Base-by-base conservation (phyloP, 2,888 invertebrate species). In the Amphipoea lucens region DNA sequence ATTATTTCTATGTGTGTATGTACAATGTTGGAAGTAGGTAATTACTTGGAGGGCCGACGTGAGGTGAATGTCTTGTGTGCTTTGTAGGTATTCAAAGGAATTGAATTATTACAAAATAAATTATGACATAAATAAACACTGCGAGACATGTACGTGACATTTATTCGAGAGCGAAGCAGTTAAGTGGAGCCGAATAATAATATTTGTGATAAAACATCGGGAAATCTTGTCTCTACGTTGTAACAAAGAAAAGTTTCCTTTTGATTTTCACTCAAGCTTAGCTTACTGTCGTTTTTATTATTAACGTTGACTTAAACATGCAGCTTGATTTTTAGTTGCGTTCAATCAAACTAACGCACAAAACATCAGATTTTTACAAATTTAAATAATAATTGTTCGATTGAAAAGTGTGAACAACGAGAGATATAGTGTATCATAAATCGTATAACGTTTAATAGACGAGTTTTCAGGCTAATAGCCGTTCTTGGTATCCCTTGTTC, bases 401-500 rank as follows among this genome's bases (percentile, higher is more conserved):
- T 48, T 76, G 51, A 78, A 82, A 85, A 70, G 23, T 74, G 73
- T 66, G 63, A 79, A 79, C 63, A 78, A 70, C 66, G 4, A 51
- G 29, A 42, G 23, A 80, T 66, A 68, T 48, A 74, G 40, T 73
- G 78, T 81, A 75, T 65, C 76, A 86, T 88, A 85, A 89, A 88
- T 89, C 87, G 85, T 88, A 83, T 87, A 83, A 84, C 81, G 76
- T 89, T 89, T 86, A 90, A 92, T 90, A 90, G 87, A 87, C 81
- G 88, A 90, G 85, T 90, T 91, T 92, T 90, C 81, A 89, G 89
- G 84, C 92, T 93, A 93, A 93, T 92, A 89, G 91, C 90, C 87
- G 79, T 88, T 90, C 90, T 88, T 89, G 82, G 91, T 90, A 91
- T 89, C 92, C 92, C 90, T 90, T 90, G 91, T 91, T 90, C 88